Evolutionary conservation across 1,140 invertebrate species (phyloP).

Genomic region (Hestina assimilis): DNA sequence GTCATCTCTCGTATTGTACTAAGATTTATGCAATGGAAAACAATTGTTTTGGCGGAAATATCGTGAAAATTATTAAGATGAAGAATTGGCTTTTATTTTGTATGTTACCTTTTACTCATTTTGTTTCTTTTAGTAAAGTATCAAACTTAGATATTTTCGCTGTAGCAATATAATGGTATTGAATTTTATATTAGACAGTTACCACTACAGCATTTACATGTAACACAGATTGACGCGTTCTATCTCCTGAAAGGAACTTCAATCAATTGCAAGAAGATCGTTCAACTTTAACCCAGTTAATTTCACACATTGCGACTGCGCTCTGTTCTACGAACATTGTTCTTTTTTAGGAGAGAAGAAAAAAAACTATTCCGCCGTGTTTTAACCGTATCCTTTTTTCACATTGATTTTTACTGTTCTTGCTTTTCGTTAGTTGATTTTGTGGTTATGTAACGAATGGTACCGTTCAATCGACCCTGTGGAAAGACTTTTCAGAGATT

Average conservation of each 20-base stretch:
- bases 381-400: background rate
- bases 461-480: background rate
- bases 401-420: background rate
- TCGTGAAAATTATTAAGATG: constrained; percentile 2
- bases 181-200: too few relatives aligned
- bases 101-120: too few relatives aligned
- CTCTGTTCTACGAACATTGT: constrained; percentile 22
- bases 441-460: background rate
- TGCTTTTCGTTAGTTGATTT: background rate
- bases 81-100: too few relatives aligned
- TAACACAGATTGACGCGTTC: constrained; percentile 17
- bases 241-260: constrained; percentile 24
- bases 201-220: too few relatives aligned
- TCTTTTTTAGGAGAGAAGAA: constrained; percentile 5
- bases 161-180: too few relatives aligned
- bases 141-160: too few relatives aligned
- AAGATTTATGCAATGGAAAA: background rate
- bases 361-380: constrained; percentile 1
- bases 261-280: constrained; percentile 38
- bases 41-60: background rate
- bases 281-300: constrained; percentile 39
- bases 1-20: too few relatives aligned
- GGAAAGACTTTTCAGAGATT: constrained; percentile 19
- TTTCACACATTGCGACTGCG: constrained; percentile 33
- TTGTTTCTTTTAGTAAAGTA: too few relatives aligned